A percentile compares a stretch with the other conserved stretches of the same genome.
Evolutionary conservation across 1,140 invertebrate genomes (phyloP).

Genomic region (Philaenus spumarius): DNA sequence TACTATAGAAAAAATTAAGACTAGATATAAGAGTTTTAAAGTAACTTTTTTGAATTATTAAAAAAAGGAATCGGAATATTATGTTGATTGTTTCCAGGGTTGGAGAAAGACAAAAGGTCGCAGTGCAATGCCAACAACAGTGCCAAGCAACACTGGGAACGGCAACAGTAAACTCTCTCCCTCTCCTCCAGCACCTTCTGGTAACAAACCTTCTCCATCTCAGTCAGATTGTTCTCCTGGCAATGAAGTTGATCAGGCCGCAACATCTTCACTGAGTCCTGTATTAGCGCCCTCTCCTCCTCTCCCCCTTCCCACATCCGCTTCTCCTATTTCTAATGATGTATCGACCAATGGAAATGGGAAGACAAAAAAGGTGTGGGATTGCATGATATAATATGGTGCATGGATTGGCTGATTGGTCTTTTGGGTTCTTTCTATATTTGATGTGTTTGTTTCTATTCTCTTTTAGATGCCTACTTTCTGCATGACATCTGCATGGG

Average conservation of each 20-base stretch:
- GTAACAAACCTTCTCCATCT: conserved; percentile 12
- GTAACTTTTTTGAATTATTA: too few species aligned
- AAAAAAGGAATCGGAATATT: too few species aligned
- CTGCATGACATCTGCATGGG: conserved; percentile 20
- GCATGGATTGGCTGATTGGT: background rate
- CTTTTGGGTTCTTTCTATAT: background rate
- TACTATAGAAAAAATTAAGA: too few species aligned
- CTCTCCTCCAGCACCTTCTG: background rate
- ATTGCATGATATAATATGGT: background rate
- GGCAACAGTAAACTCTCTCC: conserved; percentile 16
- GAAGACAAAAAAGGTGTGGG: conserved; percentile 27
- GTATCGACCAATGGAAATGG: conserved; percentile 1
- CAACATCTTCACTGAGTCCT: conserved; percentile 10
- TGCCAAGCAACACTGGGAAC: background rate
- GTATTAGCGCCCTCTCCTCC: background rate
- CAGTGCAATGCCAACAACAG: conserved; percentile 56
- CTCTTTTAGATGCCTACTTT: conserved; percentile 3
- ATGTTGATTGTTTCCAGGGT: conserved; percentile 48
- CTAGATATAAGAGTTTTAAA: too few species aligned
- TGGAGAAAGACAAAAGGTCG: conserved; percentile 69
- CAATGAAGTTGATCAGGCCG: background rate
- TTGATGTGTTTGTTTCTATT: background rate
- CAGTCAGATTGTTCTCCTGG: conserved; percentile 16
- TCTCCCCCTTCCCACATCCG: background rate
- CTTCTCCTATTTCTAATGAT: conserved; percentile 8